Conservation (phyloP, 2,797 vertebrate genomes). For the Lepilemur septentrionalis region DNA sequence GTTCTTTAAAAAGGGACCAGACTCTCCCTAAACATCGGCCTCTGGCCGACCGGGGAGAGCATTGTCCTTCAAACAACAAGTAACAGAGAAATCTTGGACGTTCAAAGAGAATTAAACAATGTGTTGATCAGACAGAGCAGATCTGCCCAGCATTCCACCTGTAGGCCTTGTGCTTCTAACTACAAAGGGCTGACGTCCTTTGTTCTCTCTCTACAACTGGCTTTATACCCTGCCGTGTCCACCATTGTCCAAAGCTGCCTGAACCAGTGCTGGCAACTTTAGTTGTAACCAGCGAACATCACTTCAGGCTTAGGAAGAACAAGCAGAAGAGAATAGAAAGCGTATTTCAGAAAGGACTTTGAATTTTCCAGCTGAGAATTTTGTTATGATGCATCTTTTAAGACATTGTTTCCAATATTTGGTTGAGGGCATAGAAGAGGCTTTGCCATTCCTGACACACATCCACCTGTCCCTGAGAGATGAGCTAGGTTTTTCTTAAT, state of each 20-base stretch:
- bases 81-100: background rate
- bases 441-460: background rate
- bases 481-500: background rate
- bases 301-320: background rate
- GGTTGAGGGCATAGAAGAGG: background rate
- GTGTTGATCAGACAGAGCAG: background rate
- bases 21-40: background rate
- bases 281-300: background rate
- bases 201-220: background rate
- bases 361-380: background rate
- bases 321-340: background rate
- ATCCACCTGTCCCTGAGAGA: background rate
- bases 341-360: background rate
- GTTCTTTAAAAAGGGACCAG: background rate
- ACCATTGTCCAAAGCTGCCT: background rate
- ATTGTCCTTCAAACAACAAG: background rate
- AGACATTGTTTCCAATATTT: background rate
- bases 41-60: background rate
- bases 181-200: background rate
- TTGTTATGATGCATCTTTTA: background rate
- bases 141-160: background rate
- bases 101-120: background rate
- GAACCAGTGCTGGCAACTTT: background rate
- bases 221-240: background rate
- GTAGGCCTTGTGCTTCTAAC: background rate